Evolutionary conservation across 2,113 vertebrate genomes (phyloP), one percentile per base, ranked within the genome.

Genomic region (Steatornis caripensis): DNA sequence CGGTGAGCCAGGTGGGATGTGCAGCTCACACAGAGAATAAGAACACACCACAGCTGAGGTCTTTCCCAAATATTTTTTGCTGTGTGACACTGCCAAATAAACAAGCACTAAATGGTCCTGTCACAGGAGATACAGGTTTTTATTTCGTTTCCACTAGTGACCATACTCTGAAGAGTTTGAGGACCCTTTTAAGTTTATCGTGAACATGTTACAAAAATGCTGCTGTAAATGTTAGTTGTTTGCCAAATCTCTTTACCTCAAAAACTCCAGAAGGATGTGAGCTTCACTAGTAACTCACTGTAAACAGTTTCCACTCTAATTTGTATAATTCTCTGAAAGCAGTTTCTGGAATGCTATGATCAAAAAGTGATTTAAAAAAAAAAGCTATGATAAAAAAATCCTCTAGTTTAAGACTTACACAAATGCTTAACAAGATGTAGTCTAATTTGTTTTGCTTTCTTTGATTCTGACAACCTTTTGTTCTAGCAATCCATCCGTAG

Each of bases 41-140:
- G n/a, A 71, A n/a, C 0, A 0, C 5, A 20, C 20, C 20, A 43
- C 11, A 58, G 18, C 23, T 39, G 10, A 51, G 3, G 7, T 26
- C 11, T n/a, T 80, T 60, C 26, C 13, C 14, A 54, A 6, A 3
- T 48, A 30, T n/a, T 37, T 84, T 84, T 19, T 48, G 9, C 15
- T 34, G 5, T n/a, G 15, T 76, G 37, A 41, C 30, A 41, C 9
- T 65, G 26, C 21, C 29, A 62, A 87, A 78, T 32, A 27, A 66
- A 48, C 11, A 58, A 12, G 8, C 10, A 43, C 7, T 61, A 78
- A 62, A 37, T 21, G 5, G 5, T 9, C 36, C 26, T 64, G 22
- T 51, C 15, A 45, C 10, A 62, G 34, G 21, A 62, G 9, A 5
- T 54, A 43, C 16, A n/a, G 3, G 4, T 13, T 27, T 62, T 57